Percentiles rank a stretch among this genome's conserved stretches.
phyloP scores from a whole-genome alignment of 2,888 invertebrate species.

The Cordylochernes scorpioides region DNA sequence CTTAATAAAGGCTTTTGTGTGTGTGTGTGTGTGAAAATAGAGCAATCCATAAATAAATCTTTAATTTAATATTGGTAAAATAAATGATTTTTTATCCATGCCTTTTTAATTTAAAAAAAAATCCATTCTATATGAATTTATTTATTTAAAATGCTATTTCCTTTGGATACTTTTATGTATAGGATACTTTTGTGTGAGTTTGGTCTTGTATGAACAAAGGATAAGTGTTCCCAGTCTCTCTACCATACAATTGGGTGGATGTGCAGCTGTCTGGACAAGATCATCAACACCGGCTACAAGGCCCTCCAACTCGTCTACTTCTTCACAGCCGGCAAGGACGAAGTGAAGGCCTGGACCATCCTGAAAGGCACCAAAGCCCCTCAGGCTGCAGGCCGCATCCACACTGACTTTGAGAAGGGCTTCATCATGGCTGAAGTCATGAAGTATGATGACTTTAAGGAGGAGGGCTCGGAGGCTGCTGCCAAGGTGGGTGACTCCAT shows the following conservation, averaged over 20 bases:
- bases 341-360: constrained; percentile 98
- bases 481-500: constrained; percentile 44
- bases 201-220: background rate
- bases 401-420: constrained; percentile 98
- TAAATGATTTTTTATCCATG: no score
- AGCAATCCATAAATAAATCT: no score
- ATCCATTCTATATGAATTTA: no score
- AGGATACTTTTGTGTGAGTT: no score
- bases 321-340: constrained; percentile 88
- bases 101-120: no score
- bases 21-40: no score
- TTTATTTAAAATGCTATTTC: no score
- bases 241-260: constrained; percentile 3
- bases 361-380: constrained; percentile 94
- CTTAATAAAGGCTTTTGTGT: no score
- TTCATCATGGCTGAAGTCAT: constrained; percentile 99
- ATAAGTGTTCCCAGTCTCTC: background rate
- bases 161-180: no score
- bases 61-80: no score
- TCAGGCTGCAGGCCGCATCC: constrained; percentile 90
- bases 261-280: constrained; percentile 61
- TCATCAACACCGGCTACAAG: constrained; percentile 88
- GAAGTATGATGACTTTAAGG: constrained; percentile 89
- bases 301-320: constrained; percentile 87
- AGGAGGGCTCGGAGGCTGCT: constrained; percentile 71